Evolutionary conservation across 2,113 vertebrate species (phyloP).

Genomic region (Axis porcinus): DNA sequence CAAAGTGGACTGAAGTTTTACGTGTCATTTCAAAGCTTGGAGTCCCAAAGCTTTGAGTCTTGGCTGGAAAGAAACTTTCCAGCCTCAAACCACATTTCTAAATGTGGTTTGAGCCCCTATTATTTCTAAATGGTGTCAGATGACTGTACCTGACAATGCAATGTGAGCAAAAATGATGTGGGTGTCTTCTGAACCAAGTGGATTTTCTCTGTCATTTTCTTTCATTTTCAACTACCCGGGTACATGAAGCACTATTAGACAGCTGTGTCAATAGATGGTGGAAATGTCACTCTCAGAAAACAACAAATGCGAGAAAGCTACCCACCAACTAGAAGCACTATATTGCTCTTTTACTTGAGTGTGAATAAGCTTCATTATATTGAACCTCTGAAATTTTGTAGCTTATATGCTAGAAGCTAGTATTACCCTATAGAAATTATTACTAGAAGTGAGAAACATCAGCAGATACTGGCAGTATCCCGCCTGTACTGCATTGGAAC

Average conservation of each 20-base stretch:
- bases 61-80: not conserved
- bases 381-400: not conserved
- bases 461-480: not conserved
- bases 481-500: not conserved
- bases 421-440: not conserved
- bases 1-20: not conserved
- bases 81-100: not conserved
- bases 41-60: not conserved
- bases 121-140: not conserved
- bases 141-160: not conserved
- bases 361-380: not conserved
- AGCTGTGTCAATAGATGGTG: not conserved
- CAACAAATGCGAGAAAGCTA: not conserved
- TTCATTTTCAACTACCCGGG: not conserved
- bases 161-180: not conserved
- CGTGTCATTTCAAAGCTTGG: not conserved
- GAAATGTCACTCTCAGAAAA: not conserved
- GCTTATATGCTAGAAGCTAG: not conserved
- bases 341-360: not conserved
- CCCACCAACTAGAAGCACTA: not conserved
- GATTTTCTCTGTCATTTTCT: not conserved
- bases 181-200: not conserved
- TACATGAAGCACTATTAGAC: not conserved
- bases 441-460: not conserved
- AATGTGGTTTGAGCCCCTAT: too few species aligned